Base-by-base conservation (phyloP, 2,797 vertebrate species). In the Corythornis leucogaster region DNA sequence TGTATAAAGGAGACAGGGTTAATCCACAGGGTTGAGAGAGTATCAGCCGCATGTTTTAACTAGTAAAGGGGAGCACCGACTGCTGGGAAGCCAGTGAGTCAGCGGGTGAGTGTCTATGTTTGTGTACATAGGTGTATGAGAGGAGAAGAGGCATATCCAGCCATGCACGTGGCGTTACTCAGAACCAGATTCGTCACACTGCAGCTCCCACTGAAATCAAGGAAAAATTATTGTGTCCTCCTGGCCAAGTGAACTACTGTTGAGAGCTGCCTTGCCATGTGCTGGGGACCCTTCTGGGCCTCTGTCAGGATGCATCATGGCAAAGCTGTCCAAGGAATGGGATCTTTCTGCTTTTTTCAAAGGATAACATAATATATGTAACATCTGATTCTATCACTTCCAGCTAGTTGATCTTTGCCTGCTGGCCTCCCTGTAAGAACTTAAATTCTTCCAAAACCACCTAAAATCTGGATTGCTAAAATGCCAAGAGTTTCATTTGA, bases 51-150 rank as follows among this genome's bases (percentile, higher is more conserved):
- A 24, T 91, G 96, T 96, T 95, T 95, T 57, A 95, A 94, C 95
- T 85, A 81, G 96, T 26, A 83, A 19, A 83, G 93, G 82, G 93
- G 80, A 92, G 76, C 70, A 91, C 82, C 5, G 6, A 9, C 15
- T 92, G 87, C 95, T 93, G 93, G 90, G 94, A 96, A 96, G 91
- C 45, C 15, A 6, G 88, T 97, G 96, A 97, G 75, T 96, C 94
- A 96, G 87, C 45, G 5, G 76, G 85, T 5, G 8, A 80, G 8
- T 12, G 90, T 48, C 87, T 87, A 67, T 79, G 74, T 84, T 74
- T 95, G 91, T 71, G 77, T 85, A 63, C 3, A 54, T 90, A 71
- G 91, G 94, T 93, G 93, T 57, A 85, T 5, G 66, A 55, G 81
- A 74, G 67, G 74, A 42, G 5, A 7, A 48, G 50, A 63, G 43